These are phyloP conservation scores for Aplidium turbinatum DNA, from an alignment of 23 tunicate species.

Conservation along the genomic window DNA sequence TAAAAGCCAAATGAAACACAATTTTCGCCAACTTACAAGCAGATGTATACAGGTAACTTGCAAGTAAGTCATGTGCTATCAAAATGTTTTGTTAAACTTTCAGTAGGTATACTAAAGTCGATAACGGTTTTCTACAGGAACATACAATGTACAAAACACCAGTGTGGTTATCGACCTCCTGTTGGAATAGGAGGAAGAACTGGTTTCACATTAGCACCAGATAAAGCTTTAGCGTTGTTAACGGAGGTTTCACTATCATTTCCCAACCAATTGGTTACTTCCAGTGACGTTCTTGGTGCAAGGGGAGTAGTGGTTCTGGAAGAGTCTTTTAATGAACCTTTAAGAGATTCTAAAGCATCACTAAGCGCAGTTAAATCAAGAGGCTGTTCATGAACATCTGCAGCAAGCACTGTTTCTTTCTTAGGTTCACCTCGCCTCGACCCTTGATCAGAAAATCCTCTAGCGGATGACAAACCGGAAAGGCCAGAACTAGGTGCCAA, in stretches of 20 bases:
- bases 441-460: constrained; percentile 77
- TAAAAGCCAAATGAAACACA: too few relatives aligned
- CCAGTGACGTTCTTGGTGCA: constrained; percentile 53
- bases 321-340: constrained; percentile 58
- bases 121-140: background rate
- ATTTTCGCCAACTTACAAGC: too few relatives aligned
- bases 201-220: constrained; percentile 65
- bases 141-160: background rate
- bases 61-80: too few relatives aligned
- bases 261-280: constrained; percentile 47
- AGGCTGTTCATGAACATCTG: constrained; percentile 39
- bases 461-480: constrained; percentile 78
- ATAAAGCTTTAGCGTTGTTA: too few relatives aligned
- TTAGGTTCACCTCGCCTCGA: background rate
- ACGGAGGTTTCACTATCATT: background rate
- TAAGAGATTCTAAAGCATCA: constrained; percentile 71
- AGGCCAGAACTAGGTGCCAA: constrained; percentile 39
- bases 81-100: too few relatives aligned
- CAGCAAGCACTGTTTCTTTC: constrained; percentile 3
- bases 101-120: too few relatives aligned
- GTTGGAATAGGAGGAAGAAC: constrained; percentile 78
- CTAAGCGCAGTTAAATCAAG: constrained; percentile 66
- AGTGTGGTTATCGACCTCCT: constrained; percentile 47
- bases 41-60: too few relatives aligned
- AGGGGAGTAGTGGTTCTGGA: constrained; percentile 60